phyloP scores from a whole-genome alignment of 2,113 vertebrate species.

The Lagenorhynchus albirostris region DNA sequence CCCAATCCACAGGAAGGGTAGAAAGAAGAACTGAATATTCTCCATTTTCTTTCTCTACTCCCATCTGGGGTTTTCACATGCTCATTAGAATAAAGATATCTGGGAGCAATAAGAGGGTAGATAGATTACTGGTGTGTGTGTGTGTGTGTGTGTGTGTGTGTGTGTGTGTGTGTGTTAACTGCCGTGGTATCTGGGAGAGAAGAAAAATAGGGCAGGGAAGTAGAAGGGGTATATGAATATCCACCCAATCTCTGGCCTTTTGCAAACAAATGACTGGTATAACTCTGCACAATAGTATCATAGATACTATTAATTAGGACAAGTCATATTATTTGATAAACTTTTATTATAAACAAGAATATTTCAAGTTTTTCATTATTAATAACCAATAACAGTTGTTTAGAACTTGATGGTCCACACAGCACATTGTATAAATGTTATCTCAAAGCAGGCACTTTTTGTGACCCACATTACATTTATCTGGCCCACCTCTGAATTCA shows the following conservation, averaged over 20 bases:
- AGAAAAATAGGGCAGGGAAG: not conserved
- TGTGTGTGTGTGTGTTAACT: not conserved
- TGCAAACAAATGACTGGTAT: not conserved
- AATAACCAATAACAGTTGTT: not conserved
- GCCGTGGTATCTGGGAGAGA: not conserved
- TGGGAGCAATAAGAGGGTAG: not conserved
- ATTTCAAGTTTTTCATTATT: not conserved
- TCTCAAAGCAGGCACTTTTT: not conserved
- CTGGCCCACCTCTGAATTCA: not conserved
- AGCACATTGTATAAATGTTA: not conserved
- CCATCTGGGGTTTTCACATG: not conserved
- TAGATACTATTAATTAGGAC: not conserved
- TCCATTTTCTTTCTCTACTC: not conserved
- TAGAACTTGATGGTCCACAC: not conserved
- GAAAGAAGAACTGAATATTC: not conserved
- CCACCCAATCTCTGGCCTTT: not conserved
- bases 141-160: not conserved
- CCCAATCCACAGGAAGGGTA: not conserved
- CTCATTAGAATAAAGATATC: not conserved
- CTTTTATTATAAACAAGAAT: not conserved
- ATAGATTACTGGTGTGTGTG: not conserved
- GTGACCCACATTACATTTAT: not conserved
- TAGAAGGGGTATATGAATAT: not conserved
- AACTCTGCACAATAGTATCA: not conserved
- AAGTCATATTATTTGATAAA: not conserved